These are phyloP conservation scores for Callithrix jacchus DNA, from an alignment of 2,113 vertebrate species.

Conservation along the genomic window DNA sequence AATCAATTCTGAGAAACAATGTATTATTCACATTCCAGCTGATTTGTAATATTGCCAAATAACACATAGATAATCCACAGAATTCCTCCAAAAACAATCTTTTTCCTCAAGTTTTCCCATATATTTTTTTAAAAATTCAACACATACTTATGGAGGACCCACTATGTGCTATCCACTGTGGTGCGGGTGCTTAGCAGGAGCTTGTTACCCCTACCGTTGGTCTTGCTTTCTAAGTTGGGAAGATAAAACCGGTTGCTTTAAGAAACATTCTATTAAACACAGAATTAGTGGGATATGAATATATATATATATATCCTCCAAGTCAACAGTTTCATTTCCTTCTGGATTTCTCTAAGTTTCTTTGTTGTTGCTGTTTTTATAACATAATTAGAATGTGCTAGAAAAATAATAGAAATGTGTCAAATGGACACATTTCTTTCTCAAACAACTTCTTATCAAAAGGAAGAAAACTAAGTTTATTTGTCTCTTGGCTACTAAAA, in stretches of 20 bases:
- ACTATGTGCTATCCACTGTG: not conserved
- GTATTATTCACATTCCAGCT: not conserved
- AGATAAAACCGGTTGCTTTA: not conserved
- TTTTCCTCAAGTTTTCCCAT: not conserved
- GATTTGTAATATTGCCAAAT: not conserved
- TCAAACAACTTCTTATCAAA: conserved; percentile 31
- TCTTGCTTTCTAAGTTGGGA: not conserved
- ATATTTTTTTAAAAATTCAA: not conserved
- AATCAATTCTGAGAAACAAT: not conserved
- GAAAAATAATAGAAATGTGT: not conserved
- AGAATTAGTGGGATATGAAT: not conserved
- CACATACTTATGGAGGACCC: not conserved
- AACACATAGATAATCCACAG: not conserved
- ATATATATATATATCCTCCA: not conserved
- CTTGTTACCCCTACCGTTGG: not conserved
- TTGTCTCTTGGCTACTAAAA: conserved; percentile 32
- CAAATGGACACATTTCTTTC: conserved; percentile 5
- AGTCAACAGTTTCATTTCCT: not conserved
- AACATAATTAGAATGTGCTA: not conserved
- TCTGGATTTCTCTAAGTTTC: not conserved
- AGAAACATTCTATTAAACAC: not conserved
- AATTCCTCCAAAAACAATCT: not conserved
- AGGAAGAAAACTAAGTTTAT: not conserved
- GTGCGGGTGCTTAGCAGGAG: not conserved
- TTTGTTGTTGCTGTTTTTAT: not conserved